Evolutionary conservation across 2,888 invertebrate genomes (phyloP), one percentile per base, ranked within the genome.

Genomic region (Rosalia funebris): DNA sequence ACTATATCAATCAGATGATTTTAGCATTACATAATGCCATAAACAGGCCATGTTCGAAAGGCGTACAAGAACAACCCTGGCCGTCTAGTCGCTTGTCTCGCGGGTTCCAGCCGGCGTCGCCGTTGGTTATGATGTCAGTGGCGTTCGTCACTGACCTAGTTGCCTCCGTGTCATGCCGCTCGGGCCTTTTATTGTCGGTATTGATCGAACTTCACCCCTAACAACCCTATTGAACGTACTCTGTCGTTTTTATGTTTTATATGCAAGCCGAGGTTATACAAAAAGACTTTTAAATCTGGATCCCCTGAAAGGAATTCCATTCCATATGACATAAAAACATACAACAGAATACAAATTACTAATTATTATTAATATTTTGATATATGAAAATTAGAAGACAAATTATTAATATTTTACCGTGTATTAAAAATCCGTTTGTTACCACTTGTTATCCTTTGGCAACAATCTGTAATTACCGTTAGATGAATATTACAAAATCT

Each of bases 61-160:
- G n/a, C n/a, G n/a, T n/a, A n/a, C 15, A 10, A 31, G 39, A 36
- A 36, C 1, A 1, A 10, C 10, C 25, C 39, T 15, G 39, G 25
- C 9, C 12, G 39, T 20, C 39, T 25, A 39, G 50, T 15, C 50
- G 5, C 11, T 15, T 7, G 50, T 50, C 50, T 50, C 12, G 15
- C 20, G 11, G 20, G 20, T 25, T 16, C n/a, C 15, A 9, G 25
- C 34, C 34, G 34, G 10, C 34, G 50, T n/a, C 50, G 20, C 12
- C 50, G 25, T 39, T 25, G 39, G 36, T 10, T 10, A 17, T 14
- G 19, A 36, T 39, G 25, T n/a, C 50, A 52, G 47, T 32, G 42
- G 20, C 48, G 54, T 48, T 37, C 42, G 37, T 48, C 48, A 32
- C 19, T 55, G 60, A 60, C 60, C 60, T 44, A 60, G 55, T 47